Evolutionary conservation across 2,113 vertebrate species (phyloP).

Genomic region (Cyanoliseus patagonus): DNA sequence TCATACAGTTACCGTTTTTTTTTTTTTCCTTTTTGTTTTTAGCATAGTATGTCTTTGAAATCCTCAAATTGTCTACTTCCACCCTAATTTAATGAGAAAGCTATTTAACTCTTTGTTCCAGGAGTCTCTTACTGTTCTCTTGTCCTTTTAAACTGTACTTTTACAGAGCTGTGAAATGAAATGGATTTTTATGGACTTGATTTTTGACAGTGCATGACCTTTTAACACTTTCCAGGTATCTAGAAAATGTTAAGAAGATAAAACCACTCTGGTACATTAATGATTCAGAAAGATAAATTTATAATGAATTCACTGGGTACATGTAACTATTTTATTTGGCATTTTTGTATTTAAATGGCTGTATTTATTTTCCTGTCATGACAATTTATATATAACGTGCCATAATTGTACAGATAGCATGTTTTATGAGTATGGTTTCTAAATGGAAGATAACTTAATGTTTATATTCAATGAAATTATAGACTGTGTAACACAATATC

Average conservation of each 20-base stretch:
- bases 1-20: not conserved
- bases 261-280: conserved; percentile 69
- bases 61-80: not conserved
- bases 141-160: conserved; percentile 62
- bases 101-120: conserved; percentile 5
- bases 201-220: conserved; percentile 65
- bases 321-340: conserved; percentile 73
- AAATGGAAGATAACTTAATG: conserved; percentile 75
- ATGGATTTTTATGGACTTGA: conserved; percentile 72
- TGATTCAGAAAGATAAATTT: conserved; percentile 66
- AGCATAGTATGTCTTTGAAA: not conserved
- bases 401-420: conserved; percentile 76
- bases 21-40: not conserved
- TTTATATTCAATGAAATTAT: conserved; percentile 85
- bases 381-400: conserved; percentile 75
- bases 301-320: conserved; percentile 62
- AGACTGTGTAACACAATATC: conserved; percentile 35
- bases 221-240: conserved; percentile 45
- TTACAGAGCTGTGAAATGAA: conserved; percentile 74
- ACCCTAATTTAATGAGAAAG: conserved; percentile 16
- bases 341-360: conserved; percentile 89
- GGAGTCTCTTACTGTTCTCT: conserved; percentile 42
- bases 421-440: conserved; percentile 75
- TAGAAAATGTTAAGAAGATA: conserved; percentile 52
- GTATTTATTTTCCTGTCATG: conserved; percentile 90